Evolutionary conservation across 2,888 invertebrate species (phyloP), one percentile per base, ranked within the genome.

Genomic region (Cylindroiulus punctatus): DNA sequence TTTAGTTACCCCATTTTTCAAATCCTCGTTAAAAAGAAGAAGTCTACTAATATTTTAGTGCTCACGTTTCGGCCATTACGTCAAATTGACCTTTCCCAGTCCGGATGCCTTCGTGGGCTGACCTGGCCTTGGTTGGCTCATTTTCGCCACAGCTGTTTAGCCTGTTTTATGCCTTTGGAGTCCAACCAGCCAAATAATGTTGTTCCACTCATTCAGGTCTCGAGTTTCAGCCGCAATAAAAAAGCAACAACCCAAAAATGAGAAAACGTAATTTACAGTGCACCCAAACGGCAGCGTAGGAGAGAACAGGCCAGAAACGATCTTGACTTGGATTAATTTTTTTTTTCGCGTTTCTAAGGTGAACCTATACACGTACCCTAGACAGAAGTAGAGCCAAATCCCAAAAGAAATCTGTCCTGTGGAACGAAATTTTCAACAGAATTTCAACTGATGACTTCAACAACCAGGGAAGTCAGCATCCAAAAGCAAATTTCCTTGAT

Each of bases 51-150:
- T 65, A 65, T 65, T 65, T 36, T 22, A 65, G 22, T 65, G 65
- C 22, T 65, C 65, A 65, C 65, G 65, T 22, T 65, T 65, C 65
- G n/a, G 22, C n/a, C n/a, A 65, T 65, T 65, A n/a, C 65, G 65
- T 65, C 22, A 65, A 22, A 65, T 22, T 22, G 8, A 5, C n/a
- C 17, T n/a, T 22, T 65, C 22, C 52, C 19, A 4, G 17, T 52
- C 19, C 19, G 65, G 65, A 65, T 65, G 65, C 65, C 22, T 65
- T 65, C 26, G 65, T 65, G 65, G 65, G 65, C n/a, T 65, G 65
- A 65, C 65, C 65, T n/a, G 65, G 65, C 65, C 65, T 65, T 65
- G 65, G n/a, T 22, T 22, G 22, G 10, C 22, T 22, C 10, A 65
- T 65, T 65, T 65, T 65, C 22, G 65, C 65, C 10, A 65, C 65